Conservation (phyloP, 2,888 invertebrate genomes). For the Mythimna ferrago region DNA sequence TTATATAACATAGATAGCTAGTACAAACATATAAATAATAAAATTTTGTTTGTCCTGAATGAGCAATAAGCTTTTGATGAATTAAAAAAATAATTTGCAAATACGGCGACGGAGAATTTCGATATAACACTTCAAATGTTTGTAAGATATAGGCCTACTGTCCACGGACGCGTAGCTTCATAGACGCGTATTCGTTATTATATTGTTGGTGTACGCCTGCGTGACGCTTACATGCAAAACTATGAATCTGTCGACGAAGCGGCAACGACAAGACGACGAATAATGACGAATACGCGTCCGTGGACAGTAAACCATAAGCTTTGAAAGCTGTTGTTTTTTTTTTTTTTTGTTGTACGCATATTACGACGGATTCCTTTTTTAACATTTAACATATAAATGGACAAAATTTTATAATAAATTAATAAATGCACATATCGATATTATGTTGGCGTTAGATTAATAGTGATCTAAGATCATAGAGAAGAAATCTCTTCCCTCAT, state of each 20-base stretch:
- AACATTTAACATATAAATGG: not conserved
- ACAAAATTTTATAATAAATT: not conserved
- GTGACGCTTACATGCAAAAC: no score
- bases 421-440: conserved; percentile 39
- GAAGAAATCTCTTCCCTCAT: no score
- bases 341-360: not conserved
- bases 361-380: not conserved
- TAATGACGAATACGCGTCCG: no score
- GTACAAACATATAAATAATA: conserved; percentile 23
- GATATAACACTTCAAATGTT: conserved; percentile 35
- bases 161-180: no score
- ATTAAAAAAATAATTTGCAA: not conserved
- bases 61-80: not conserved
- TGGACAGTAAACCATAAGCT: no score
- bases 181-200: no score
- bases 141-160: not conserved
- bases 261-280: no score
- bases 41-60: no score
- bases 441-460: not conserved
- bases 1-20: conserved; percentile 37
- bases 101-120: conserved; percentile 39
- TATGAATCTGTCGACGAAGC: no score
- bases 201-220: no score
- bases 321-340: not conserved
- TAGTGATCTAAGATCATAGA: not conserved